Conservation (phyloP, 2,888 invertebrate species). For the Maniola hyperantus region DNA sequence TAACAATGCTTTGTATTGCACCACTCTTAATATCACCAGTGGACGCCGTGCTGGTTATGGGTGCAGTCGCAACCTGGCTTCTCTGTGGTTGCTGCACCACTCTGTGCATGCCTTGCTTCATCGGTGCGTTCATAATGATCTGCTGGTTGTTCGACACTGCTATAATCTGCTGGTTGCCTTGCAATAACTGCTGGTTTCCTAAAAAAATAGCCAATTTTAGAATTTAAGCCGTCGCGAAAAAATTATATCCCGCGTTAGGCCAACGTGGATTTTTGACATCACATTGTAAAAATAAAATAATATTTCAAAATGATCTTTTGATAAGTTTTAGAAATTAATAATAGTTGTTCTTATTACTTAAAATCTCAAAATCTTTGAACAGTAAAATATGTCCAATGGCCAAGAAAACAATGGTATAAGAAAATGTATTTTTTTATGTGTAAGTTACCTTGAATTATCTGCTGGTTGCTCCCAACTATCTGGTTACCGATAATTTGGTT, state of each 20-base stretch:
- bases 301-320: no score
- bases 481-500: constrained; percentile 55
- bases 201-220: constrained; percentile 23
- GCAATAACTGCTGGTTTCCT: constrained; percentile 59
- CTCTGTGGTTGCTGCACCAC: constrained; percentile 62
- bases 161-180: constrained; percentile 68
- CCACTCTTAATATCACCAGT: constrained; percentile 56
- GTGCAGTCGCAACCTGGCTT: constrained; percentile 52
- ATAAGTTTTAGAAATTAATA: no score
- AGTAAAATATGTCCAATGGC: no score
- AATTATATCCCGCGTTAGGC: background rate
- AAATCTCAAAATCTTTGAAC: no score
- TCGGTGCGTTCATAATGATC: constrained; percentile 67
- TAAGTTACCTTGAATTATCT: constrained; percentile 49
- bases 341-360: no score
- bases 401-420: no score
- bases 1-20: constrained; percentile 61
- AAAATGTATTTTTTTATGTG: background rate
- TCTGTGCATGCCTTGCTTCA: constrained; percentile 63
- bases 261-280: no score
- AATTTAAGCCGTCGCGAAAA: background rate
- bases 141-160: constrained; percentile 72
- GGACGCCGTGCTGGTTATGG: constrained; percentile 46
- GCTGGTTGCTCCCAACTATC: constrained; percentile 44
- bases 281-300: no score